Percentiles rank a stretch among this genome's conserved stretches.
These are phyloP conservation scores for Alligator sinensis DNA, from an alignment of 2,113 vertebrate species.

Conservation along the genomic window DNA sequence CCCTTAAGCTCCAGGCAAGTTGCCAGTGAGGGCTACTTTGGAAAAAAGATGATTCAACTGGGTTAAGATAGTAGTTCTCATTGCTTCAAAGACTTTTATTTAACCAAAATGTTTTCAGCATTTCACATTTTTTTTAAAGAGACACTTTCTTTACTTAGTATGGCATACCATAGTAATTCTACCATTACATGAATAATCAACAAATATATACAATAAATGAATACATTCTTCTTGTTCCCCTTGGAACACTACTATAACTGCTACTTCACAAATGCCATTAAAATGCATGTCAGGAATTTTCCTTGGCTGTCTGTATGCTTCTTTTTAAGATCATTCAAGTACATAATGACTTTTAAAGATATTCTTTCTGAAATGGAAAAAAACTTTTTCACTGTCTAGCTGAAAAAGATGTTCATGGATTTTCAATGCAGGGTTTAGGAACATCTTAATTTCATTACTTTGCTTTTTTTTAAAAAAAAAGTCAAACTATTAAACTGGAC, in stretches of 20 bases:
- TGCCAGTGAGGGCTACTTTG: constrained; percentile 41
- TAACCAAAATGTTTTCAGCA: constrained; percentile 26
- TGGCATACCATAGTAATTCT: not conserved
- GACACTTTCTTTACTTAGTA: not conserved
- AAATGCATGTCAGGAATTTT: constrained; percentile 60
- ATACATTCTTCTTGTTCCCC: not conserved
- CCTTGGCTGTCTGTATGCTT: not conserved
- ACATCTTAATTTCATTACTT: constrained; percentile 28
- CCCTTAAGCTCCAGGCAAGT: constrained; percentile 60
- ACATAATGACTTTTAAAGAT: constrained; percentile 67
- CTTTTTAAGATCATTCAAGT: constrained; percentile 66
- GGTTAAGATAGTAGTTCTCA: constrained; percentile 48
- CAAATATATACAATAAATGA: not conserved
- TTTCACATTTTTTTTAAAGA: not conserved
- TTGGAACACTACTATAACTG: constrained; percentile 29
- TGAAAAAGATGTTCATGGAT: constrained; percentile 38
- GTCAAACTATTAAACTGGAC: not conserved
- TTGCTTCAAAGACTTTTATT: constrained; percentile 41
- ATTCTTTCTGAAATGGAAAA: constrained; percentile 65
- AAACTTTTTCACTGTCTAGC: not conserved
- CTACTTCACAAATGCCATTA: constrained; percentile 47
- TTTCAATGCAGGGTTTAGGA: constrained; percentile 20
- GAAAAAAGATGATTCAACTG: constrained; percentile 59
- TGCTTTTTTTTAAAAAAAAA: not conserved
- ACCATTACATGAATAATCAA: not conserved